Evolutionary conservation across 2,888 invertebrate species (phyloP), one percentile per base, ranked within the genome.

Genomic region (Oscheius sp.): DNA sequence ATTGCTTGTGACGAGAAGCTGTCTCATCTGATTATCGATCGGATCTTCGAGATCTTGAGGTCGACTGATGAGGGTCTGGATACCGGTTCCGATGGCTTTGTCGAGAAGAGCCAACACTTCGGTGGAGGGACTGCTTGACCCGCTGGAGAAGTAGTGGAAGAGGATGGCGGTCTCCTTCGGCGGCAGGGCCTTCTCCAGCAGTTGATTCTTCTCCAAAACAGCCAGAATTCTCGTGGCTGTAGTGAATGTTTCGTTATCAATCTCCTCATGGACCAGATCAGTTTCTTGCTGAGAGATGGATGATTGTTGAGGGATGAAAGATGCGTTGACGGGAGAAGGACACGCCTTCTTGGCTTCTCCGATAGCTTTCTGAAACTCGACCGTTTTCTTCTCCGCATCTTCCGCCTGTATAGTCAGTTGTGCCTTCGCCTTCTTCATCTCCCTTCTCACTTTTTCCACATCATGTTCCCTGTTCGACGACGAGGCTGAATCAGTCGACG

Each of bases 1-100:
- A 17, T 26, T 45, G 4, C 17, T 47, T n/a, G 30, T 12, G 32
- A 38, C 41, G 22, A 62, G 30, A 17, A 62, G 14, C 2, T 6
- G 30, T 30, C 62, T 22, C 33, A 62, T 62, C 12, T 28, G 45
- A 33, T 62, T 62, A 33, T 62, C 62, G 32, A 62, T 47, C 33
- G 32, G 20, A 32, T 62, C 62, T 2, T 62, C 62, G 8, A 62
- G 32, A 12, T 62, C 62, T n/a, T 62, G 62, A 20, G 62, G 61
- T 14, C 61, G 38, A 6, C 14, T 45, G 5, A 44, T 28, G n/a
- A 62, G 62, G 9, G 9, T 45, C 12, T 62, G 32, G 26, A 62
- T 47, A n/a, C 44, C 62, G 22, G 22, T 44, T 2, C 32, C 20
- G 9, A 62, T 62, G 22, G 62, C 47, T 20, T 62, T 47, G 33